Conservation (phyloP, 1,140 invertebrate genomes). For the Drosophila elegans region DNA sequence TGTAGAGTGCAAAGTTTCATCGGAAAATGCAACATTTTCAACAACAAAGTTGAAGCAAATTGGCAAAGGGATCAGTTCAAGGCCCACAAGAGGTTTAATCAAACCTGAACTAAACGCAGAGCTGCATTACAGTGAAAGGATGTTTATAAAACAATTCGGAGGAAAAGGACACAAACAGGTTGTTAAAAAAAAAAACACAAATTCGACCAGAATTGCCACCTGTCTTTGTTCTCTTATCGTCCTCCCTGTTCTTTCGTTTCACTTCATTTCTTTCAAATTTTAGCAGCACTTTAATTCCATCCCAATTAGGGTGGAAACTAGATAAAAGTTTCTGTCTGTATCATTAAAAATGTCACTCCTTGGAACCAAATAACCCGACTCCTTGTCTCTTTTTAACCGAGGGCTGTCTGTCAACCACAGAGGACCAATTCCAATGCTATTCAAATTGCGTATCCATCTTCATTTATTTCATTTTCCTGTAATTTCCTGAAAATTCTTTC, state of each 20-base stretch:
- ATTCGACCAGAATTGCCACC: slow-evolving; percentile 4
- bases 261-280: not conserved
- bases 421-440: slow-evolving; percentile 73
- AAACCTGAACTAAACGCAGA: not conserved
- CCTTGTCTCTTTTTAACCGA: not conserved
- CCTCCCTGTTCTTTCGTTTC: not conserved
- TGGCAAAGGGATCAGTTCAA: not conserved
- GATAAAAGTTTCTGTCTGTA: slow-evolving; percentile 43
- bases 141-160: not conserved
- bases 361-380: slow-evolving; percentile 6
- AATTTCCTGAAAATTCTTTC: slow-evolving; percentile 75
- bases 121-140: not conserved
- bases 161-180: not conserved
- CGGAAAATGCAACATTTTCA: not conserved
- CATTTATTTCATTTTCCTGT: slow-evolving; percentile 84
- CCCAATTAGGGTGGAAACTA: slow-evolving; percentile 49
- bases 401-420: slow-evolving; percentile 55
- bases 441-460: slow-evolving; percentile 83
- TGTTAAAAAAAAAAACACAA: not conserved
- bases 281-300: slow-evolving; percentile 14
- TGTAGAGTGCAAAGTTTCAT: not conserved
- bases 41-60: slow-evolving; percentile 3
- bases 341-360: slow-evolving; percentile 46
- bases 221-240: not conserved
- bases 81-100: not conserved